phyloP scores from a whole-genome alignment of 2,888 invertebrate genomes.

The Hydrotaea diabolus region DNA sequence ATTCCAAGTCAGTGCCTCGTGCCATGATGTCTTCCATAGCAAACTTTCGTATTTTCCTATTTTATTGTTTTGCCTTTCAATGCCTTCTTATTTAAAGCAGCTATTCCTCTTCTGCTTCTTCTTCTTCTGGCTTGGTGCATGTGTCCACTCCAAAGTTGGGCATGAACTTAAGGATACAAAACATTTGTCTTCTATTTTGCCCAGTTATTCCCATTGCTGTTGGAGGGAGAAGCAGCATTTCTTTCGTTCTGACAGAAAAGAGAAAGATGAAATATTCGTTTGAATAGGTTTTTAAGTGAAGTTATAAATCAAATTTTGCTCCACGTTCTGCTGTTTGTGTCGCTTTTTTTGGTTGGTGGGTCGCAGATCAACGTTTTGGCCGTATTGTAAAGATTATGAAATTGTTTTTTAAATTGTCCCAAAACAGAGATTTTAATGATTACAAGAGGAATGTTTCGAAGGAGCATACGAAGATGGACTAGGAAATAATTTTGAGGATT shows the following conservation, averaged over 20 bases:
- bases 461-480: neutral
- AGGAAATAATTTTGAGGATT: too few relatives aligned
- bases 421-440: constrained; percentile 20
- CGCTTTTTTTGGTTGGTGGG: neutral
- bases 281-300: constrained; percentile 69
- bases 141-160: constrained; percentile 52
- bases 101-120: neutral
- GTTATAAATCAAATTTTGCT: constrained; percentile 66
- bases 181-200: constrained; percentile 59
- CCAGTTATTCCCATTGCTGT: constrained; percentile 5
- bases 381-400: constrained; percentile 12
- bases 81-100: constrained; percentile 32
- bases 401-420: constrained; percentile 12
- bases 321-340: constrained; percentile 28
- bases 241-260: constrained; percentile 34
- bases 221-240: neutral
- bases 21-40: constrained; percentile 25
- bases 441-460: neutral
- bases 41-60: constrained; percentile 12
- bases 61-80: constrained; percentile 39
- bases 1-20: constrained; percentile 18
- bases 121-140: constrained; percentile 20
- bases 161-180: constrained; percentile 56
- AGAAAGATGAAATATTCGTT: constrained; percentile 59
- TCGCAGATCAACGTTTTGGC: constrained; percentile 9